Evolutionary conservation across 2,888 invertebrate genomes (phyloP).

Genomic region (Amphipyra berbera): DNA sequence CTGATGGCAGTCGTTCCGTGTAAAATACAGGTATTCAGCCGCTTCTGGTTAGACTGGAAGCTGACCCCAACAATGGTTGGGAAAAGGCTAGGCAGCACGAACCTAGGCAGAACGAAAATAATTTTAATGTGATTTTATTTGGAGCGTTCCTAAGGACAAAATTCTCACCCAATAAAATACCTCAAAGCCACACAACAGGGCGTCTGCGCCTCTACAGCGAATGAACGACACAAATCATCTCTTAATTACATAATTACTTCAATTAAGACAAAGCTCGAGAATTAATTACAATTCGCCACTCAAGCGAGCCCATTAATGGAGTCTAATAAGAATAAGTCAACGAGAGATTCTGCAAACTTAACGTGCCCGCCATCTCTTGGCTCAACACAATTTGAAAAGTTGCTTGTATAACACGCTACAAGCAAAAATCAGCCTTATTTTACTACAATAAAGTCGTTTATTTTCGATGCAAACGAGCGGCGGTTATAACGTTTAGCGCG

Average conservation of each 20-base stretch:
- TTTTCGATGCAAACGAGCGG: constrained; percentile 27
- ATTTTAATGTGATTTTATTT: too few relatives aligned
- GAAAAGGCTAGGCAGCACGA: too few relatives aligned
- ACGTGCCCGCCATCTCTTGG: constrained; percentile 49
- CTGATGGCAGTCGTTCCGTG: too few relatives aligned
- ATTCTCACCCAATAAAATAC: constrained; percentile 35
- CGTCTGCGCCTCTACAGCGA: constrained; percentile 36
- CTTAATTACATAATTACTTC: constrained; percentile 72
- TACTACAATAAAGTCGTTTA: constrained; percentile 46
- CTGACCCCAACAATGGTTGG: too few relatives aligned
- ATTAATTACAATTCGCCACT: constrained; percentile 65
- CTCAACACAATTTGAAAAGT: constrained; percentile 48
- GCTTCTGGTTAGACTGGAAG: too few relatives aligned
- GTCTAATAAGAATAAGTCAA: constrained; percentile 70
- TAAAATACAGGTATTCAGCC: too few relatives aligned
- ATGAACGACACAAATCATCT: constrained; percentile 60
- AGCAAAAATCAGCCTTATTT: constrained; percentile 43
- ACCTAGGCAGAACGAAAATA: too few relatives aligned
- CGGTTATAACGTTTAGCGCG: constrained; percentile 59
- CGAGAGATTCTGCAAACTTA: constrained; percentile 70
- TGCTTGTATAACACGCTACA: constrained; percentile 32
- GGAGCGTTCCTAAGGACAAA: constrained; percentile 7
- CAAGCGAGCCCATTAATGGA: constrained; percentile 53
- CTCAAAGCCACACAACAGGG: constrained; percentile 5
- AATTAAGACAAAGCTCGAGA: constrained; percentile 62